phyloP scores from a whole-genome alignment of 2,888 invertebrate species.

The Uloborus plumipes region DNA sequence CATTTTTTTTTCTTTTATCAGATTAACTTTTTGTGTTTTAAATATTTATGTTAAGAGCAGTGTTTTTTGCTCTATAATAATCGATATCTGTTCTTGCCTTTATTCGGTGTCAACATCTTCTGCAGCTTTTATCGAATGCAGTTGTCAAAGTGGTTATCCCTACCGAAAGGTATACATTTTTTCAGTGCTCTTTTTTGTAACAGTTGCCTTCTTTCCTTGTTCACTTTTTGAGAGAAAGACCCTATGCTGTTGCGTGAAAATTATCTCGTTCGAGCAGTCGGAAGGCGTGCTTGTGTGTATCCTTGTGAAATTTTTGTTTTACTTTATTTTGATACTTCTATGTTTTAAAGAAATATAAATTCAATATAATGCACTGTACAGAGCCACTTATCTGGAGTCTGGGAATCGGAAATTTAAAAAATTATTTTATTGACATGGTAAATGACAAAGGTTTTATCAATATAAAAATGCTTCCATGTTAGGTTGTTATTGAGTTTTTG shows the following conservation, averaged over 20 bases:
- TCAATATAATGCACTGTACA: too few species aligned
- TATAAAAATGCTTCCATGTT: too few species aligned
- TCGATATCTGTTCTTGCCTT: conserved; percentile 66
- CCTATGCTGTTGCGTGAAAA: conserved; percentile 22
- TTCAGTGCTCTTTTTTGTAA: conserved; percentile 58
- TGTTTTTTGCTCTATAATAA: conserved; percentile 62
- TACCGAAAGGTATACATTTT: conserved; percentile 84
- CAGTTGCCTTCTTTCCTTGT: conserved; percentile 35
- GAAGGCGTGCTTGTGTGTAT: too few species aligned
- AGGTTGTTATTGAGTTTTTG: too few species aligned
- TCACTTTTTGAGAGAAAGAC: conserved; percentile 25
- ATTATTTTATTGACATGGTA: too few species aligned
- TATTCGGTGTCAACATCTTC: conserved; percentile 69
- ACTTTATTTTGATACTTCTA: too few species aligned
- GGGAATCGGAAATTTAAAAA: too few species aligned
- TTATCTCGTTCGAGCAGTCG: too few species aligned
- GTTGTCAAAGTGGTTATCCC: conserved; percentile 98
- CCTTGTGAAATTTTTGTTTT: too few species aligned
- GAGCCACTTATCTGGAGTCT: too few species aligned
- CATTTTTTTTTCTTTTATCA: neutral
- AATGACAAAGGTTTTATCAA: too few species aligned
- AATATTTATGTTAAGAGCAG: conserved; percentile 39
- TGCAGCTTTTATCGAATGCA: conserved; percentile 87
- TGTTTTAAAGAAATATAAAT: too few species aligned
- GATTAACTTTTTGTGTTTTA: conserved; percentile 14